These are phyloP conservation scores for Leptopilina syphax DNA, from an alignment of 2,888 invertebrate species.

Conservation along the genomic window DNA sequence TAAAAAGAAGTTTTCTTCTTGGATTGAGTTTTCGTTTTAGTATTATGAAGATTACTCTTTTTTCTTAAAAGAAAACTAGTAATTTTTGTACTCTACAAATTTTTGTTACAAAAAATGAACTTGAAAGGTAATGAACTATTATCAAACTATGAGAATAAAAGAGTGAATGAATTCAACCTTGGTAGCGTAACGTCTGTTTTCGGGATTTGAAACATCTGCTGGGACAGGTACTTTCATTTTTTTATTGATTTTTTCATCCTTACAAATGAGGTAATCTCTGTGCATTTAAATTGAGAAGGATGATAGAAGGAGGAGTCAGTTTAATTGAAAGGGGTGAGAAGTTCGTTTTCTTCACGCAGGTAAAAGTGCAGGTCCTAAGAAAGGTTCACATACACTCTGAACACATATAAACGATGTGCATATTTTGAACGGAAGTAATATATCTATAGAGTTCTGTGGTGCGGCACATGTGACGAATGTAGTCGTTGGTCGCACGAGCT, in stretches of 20 bases:
- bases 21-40: no score
- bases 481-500: conserved; percentile 23
- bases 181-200: conserved; percentile 24
- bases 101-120: no score
- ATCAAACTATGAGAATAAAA: no score
- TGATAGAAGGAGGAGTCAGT: not conserved
- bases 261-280: conserved; percentile 5
- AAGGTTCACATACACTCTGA: conserved; percentile 10
- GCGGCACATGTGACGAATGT: not conserved
- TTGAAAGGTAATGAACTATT: no score
- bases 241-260: conserved; percentile 29
- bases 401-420: not conserved
- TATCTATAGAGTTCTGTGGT: not conserved
- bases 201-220: conserved; percentile 22
- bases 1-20: no score
- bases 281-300: conserved; percentile 19
- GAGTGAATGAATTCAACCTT: not conserved
- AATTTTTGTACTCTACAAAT: no score
- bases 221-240: conserved; percentile 7
- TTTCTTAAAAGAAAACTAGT: no score
- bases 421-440: conserved; percentile 26
- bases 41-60: no score
- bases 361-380: conserved; percentile 24
- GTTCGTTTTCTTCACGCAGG: conserved; percentile 31
- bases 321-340: conserved; percentile 15